These are phyloP conservation scores for Callinectes sapidus DNA, from an alignment of 2,888 invertebrate genomes.

Conservation along the genomic window DNA sequence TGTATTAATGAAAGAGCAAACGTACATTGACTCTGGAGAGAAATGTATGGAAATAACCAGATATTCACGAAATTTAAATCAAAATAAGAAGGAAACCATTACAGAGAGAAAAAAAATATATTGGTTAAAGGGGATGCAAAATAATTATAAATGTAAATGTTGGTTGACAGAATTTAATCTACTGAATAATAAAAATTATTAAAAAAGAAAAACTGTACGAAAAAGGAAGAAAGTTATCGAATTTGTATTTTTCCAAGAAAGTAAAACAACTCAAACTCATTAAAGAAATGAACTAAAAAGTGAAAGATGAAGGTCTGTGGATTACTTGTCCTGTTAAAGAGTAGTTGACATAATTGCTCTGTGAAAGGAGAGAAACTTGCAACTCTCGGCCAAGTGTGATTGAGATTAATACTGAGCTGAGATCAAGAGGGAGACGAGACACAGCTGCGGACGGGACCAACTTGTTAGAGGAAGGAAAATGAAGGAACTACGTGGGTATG, in stretches of 20 bases:
- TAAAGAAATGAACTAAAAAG: too few species aligned
- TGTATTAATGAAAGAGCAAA: not conserved
- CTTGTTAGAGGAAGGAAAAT: not conserved
- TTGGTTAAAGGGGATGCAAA: too few species aligned
- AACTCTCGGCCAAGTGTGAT: not conserved
- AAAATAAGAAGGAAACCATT: not conserved
- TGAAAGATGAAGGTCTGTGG: too few species aligned
- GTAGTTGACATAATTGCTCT: too few species aligned
- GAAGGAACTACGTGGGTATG: not conserved
- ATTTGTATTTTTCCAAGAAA: too few species aligned
- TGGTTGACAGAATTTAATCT: not conserved
- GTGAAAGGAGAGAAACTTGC: not conserved
- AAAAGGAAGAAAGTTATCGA: too few species aligned
- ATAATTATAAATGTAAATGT: not conserved
- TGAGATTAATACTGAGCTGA: slow-evolving; percentile 5
- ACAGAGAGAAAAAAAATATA: too few species aligned
- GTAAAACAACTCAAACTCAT: too few species aligned
- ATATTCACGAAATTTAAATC: not conserved
- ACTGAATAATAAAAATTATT: not conserved
- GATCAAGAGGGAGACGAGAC: not conserved
- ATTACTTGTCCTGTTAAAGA: too few species aligned
- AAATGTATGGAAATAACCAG: not conserved
- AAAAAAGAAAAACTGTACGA: too few species aligned
- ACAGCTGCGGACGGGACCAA: not conserved
- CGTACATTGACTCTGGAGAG: not conserved